Base-by-base conservation (phyloP, 2,113 vertebrate genomes). In the Globicephala melas region DNA sequence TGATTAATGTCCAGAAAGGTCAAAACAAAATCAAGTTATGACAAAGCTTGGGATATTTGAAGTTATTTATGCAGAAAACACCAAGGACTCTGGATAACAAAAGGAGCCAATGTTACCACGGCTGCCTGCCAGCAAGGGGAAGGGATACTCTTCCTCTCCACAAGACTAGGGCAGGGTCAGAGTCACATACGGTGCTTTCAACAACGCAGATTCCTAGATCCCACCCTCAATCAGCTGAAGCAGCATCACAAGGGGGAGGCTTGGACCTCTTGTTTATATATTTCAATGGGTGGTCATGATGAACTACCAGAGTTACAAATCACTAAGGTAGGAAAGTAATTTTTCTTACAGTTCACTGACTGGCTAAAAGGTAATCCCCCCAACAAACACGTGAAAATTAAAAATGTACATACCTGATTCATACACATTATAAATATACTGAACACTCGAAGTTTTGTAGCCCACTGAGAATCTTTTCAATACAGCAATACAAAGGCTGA, bases 101-200 rank as follows among this genome's bases (percentile, higher is more conserved):
- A 0, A 71, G 47, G 76, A 65, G 44, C 55, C 55, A 36, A 4
- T 0, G 11, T 2, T 9, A 63, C 50, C 44, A 10, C 0, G 26
- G 31, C 68, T 38, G 36, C 15, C 53, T 17, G 53, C 55, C 0
- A 20, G 31, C 7, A 26, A 12, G 11, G 18, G 50, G 36, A 31
- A 12, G 74, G 2, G 50, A 21, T 26, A 1, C 18, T 2, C 20
- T 53, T 17, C n/a, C 14, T 62, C 25, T 8, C 53, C 1, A 1
- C 5, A 44, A 63, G 55, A 67, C 28, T 0, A 96, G 28, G 20
- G 44, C 58, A 81, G 58, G 83, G 76, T 25, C 44, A 21, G 12
- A 68, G 71, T 33, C 74, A 33, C 25, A 63, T 14, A 0, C 0
- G 6, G 28, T 38, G 9, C 36, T 85, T 93, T 68, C 2, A 50